Evolutionary conservation across 2,113 vertebrate species (phyloP).

Genomic region (Lycaon pictus): DNA sequence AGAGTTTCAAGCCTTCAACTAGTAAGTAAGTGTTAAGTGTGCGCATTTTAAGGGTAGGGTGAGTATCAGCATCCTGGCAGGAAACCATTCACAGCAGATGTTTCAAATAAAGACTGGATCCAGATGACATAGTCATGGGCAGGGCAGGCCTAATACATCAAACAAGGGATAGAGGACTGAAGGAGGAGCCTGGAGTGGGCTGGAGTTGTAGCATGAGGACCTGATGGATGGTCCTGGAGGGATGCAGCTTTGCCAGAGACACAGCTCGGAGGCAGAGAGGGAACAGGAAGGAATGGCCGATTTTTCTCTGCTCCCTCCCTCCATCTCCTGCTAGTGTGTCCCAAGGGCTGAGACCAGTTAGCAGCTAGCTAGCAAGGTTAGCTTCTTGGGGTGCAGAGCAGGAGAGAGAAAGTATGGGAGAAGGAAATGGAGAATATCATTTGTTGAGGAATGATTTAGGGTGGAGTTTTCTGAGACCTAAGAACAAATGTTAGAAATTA

Average conservation of each 20-base stretch:
- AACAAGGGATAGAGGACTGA: background rate
- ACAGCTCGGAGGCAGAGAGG: background rate
- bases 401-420: background rate
- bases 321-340: background rate
- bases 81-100: conserved; percentile 7
- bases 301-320: background rate
- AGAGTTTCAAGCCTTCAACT: conserved; percentile 40
- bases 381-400: background rate
- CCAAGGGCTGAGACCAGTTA: background rate
- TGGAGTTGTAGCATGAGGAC: background rate
- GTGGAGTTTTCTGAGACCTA: background rate
- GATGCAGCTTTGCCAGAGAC: background rate
- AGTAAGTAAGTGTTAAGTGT: background rate
- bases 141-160: background rate
- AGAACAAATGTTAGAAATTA: background rate
- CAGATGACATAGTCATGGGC: background rate
- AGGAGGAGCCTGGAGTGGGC: background rate
- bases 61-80: background rate
- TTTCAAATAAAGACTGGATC: conserved; percentile 45
- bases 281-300: background rate
- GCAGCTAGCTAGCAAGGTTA: background rate
- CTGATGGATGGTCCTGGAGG: background rate
- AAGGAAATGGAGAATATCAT: background rate
- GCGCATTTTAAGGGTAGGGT: background rate
- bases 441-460: background rate